These are phyloP conservation scores for Physella acuta DNA, from an alignment of 1,140 invertebrate genomes.

Conservation along the genomic window DNA sequence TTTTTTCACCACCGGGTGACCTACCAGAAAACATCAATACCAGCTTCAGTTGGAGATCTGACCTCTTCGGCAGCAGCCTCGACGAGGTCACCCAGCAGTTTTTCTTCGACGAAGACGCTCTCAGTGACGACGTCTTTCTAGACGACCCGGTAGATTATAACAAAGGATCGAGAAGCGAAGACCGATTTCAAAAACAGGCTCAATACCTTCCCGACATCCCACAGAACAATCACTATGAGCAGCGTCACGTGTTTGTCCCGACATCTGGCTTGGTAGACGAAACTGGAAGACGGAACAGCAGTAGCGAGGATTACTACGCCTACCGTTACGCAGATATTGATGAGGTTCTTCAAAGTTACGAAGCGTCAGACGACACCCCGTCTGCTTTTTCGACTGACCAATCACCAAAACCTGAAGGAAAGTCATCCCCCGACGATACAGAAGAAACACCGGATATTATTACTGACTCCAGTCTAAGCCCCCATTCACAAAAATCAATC, in stretches of 20 bases:
- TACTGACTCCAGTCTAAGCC: not conserved
- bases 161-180: not conserved
- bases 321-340: constrained; percentile 20
- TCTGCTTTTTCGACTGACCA: too few relatives aligned
- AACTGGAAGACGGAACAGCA: not conserved
- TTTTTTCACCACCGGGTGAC: not conserved
- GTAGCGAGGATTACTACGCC: constrained; percentile 9
- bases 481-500: not conserved
- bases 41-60: constrained; percentile 11
- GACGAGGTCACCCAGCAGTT: constrained; percentile 22
- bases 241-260: too few relatives aligned
- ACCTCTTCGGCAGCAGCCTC: constrained; percentile 15
- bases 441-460: too few relatives aligned
- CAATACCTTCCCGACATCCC: not conserved
- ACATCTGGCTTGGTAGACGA: not conserved
- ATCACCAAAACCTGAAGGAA: too few relatives aligned
- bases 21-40: constrained; percentile 1
- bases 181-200: not conserved
- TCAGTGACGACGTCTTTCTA: constrained; percentile 24
- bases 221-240: not conserved
- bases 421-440: not conserved
- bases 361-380: not conserved
- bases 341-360: constrained; percentile 4
- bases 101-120: constrained; percentile 21
- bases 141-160: constrained; percentile 7